A percentile compares a stretch with the other conserved stretches of the same genome.
Conservation (phyloP, 2,888 invertebrate genomes). For the Meandrusa payeni region DNA sequence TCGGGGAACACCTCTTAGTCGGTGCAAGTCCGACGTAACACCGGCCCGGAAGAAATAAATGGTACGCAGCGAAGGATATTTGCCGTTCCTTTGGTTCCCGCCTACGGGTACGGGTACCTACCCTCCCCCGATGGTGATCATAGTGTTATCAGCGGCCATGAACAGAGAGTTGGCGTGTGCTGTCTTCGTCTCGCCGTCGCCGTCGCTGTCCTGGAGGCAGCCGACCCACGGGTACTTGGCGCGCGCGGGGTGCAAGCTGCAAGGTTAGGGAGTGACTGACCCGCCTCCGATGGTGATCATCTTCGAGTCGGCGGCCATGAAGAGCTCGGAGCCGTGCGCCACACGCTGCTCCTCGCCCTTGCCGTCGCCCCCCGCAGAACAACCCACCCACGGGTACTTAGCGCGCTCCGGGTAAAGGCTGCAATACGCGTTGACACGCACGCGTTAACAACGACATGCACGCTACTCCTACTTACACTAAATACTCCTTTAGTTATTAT, state of each 20-base stretch:
- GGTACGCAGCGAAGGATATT: no score
- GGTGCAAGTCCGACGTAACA: no score
- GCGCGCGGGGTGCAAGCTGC: conserved; percentile 87
- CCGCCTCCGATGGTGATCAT: conserved; percentile 98
- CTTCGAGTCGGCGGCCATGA: conserved; percentile 97
- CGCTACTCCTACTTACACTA: no score
- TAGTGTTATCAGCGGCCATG: conserved; percentile 95
- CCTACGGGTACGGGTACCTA: conserved; percentile 81
- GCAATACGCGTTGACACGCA: conserved; percentile 36
- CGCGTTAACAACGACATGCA: no score
- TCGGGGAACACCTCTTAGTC: no score
- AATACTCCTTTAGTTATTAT: no score
- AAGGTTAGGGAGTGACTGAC: conserved; percentile 75
- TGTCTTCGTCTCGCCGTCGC: conserved; percentile 43
- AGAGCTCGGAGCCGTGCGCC: conserved; percentile 93
- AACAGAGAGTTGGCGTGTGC: conserved; percentile 92
- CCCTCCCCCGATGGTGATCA: conserved; percentile 98
- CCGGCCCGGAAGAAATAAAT: no score
- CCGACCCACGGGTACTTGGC: conserved; percentile 97
- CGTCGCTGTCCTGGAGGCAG: conserved; percentile 84
- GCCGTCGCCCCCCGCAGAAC: conserved; percentile 61
- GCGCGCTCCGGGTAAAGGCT: conserved; percentile 91
- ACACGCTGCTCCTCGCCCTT: conserved; percentile 82
- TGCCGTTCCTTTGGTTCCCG: no score
- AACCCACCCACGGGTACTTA: conserved; percentile 97